Conservation (phyloP, 2,797 vertebrate genomes). For the Coracias cyanogaster region DNA sequence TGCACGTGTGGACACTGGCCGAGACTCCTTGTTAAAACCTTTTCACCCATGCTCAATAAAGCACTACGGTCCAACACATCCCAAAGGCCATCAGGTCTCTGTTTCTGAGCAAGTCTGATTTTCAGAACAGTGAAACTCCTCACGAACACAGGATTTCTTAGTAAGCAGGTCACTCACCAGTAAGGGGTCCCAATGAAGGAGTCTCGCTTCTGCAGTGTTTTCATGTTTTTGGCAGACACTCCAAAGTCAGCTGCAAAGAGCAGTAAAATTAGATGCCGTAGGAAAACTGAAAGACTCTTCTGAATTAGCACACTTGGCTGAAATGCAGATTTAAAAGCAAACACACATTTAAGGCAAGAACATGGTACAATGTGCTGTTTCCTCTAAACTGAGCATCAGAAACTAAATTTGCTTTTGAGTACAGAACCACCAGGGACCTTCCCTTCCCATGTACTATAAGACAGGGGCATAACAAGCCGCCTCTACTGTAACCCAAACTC, state of each 20-base stretch:
- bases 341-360: background rate
- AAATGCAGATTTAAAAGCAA: background rate
- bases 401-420: background rate
- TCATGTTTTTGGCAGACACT: slow-evolving; percentile 95
- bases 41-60: background rate
- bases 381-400: background rate
- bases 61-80: background rate
- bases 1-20: accelerated
- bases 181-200: slow-evolving; percentile 98
- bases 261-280: background rate
- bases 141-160: background rate
- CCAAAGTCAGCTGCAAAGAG: slow-evolving; percentile 92
- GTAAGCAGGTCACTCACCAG: slow-evolving; percentile 85
- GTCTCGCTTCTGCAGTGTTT: slow-evolving; percentile 93
- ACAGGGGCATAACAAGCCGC: background rate
- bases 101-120: background rate
- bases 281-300: background rate
- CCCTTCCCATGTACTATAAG: background rate
- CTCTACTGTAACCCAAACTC: background rate
- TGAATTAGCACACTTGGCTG: slow-evolving; percentile 29
- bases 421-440: background rate
- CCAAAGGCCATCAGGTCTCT: background rate
- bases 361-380: background rate
- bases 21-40: background rate
- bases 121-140: background rate